Evolutionary conservation across 2,797 vertebrate genomes (phyloP), one percentile per base, ranked within the genome.

Genomic region (Chanos chanos): DNA sequence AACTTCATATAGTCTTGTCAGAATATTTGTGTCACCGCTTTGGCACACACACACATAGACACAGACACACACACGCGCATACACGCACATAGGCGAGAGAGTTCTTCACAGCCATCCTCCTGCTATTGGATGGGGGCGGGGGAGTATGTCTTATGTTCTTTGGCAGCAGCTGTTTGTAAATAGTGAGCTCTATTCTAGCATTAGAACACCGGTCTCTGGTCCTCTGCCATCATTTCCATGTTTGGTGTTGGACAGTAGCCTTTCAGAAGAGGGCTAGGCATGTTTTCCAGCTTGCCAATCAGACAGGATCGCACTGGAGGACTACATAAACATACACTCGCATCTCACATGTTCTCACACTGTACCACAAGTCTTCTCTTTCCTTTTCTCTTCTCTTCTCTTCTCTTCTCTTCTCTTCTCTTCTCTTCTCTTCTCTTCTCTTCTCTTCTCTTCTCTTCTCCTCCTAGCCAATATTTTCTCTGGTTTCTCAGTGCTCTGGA

Each of bases 81-180:
- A 21, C 48, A 7, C 47, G 51, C 27, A 25, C 52, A 56, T 44
- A 25, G 62, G 56, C 52, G n/a, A n/a, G n/a, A n/a, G n/a, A n/a
- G n/a, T n/a, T n/a, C n/a, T n/a, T n/a, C n/a, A n/a, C n/a, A n/a
- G n/a, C n/a, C n/a, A n/a, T n/a, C n/a, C n/a, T n/a, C n/a, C n/a
- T n/a, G n/a, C n/a, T n/a, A n/a, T n/a, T n/a, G n/a, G n/a, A n/a
- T n/a, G n/a, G n/a, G n/a, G n/a, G n/a, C n/a, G n/a, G n/a, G n/a
- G n/a, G n/a, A n/a, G n/a, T n/a, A n/a, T n/a, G n/a, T n/a, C 30
- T 16, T 5, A 41, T 34, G 50, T 71, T 15, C 51, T 69, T 10
- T 54, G 66, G 74, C 72, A 67, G 77, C 82, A 83, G 81, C 78
- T 94, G 91, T 92, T 91, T 80, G 87, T 91, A 92, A 93, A 93